phyloP scores from a whole-genome alignment of 2,113 vertebrate genomes.

The Nymphicus hollandicus region DNA sequence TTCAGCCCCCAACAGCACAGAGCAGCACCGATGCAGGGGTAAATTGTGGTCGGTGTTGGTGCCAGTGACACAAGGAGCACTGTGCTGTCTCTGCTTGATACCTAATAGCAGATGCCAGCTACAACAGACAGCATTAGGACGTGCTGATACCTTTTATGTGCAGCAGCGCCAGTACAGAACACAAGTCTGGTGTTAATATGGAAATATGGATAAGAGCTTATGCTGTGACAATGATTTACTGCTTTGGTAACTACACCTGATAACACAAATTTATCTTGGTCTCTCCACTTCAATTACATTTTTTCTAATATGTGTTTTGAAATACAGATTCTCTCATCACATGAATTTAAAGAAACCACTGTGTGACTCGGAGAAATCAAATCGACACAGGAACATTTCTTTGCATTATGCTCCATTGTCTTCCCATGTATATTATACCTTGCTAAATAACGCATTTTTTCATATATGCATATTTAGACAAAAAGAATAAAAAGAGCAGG shows the following conservation, averaged over 20 bases:
- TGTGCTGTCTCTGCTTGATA: fast-evolving
- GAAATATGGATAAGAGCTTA: slow-evolving; percentile 65
- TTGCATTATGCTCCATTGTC: neutral
- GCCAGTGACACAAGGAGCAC: fast-evolving
- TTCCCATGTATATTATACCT: neutral
- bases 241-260: slow-evolving; percentile 65
- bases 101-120: neutral
- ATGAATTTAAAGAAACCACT: neutral
- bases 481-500: neutral
- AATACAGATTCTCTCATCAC: slow-evolving; percentile 42
- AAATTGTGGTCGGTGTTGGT: neutral
- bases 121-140: neutral
- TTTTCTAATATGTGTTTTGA: slow-evolving; percentile 66
- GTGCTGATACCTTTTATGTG: neutral
- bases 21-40: fast-evolving
- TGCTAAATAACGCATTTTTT: neutral
- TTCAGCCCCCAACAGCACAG: fast-evolving
- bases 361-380: slow-evolving; percentile 17
- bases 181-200: slow-evolving; percentile 50
- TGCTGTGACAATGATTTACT: slow-evolving; percentile 68
- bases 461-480: neutral
- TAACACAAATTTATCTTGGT: slow-evolving; percentile 67
- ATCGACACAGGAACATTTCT: neutral
- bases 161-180: neutral
- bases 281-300: slow-evolving; percentile 62